Conservation (phyloP, 37 sponge, comb jelly and placozoan genomes). For the Trichoplax adhaerens region DNA sequence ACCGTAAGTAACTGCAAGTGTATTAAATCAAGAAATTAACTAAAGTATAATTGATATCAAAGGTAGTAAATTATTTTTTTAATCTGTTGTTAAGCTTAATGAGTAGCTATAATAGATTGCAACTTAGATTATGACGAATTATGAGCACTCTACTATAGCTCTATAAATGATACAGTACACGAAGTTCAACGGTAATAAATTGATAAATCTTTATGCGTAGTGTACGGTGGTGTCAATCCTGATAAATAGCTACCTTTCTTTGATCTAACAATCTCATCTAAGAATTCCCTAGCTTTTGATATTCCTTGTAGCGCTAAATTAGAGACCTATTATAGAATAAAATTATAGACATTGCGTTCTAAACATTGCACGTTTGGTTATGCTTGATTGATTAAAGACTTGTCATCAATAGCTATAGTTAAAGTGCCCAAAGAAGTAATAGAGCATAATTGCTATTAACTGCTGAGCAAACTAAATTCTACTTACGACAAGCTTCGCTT, state of each 20-base stretch:
- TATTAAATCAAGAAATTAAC: neutral
- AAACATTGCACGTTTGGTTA: too few species aligned
- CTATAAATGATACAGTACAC: too few species aligned
- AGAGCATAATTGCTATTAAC: neutral
- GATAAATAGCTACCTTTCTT: slow-evolving; percentile 18
- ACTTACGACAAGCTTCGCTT: neutral
- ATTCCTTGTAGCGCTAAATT: slow-evolving; percentile 20
- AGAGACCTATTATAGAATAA: slow-evolving; percentile 18
- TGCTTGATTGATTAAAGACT: too few species aligned
- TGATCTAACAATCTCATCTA: slow-evolving; percentile 29
- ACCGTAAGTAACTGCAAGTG: slow-evolving; percentile 62
- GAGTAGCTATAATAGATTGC: too few species aligned
- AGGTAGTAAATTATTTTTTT: too few species aligned
- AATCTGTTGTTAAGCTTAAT: too few species aligned
- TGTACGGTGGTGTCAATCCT: too few species aligned
- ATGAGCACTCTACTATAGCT: too few species aligned
- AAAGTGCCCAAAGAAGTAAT: neutral
- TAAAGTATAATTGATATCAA: neutral
- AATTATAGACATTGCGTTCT: neutral
- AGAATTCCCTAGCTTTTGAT: slow-evolving; percentile 23
- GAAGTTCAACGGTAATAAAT: too few species aligned
- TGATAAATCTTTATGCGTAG: too few species aligned
- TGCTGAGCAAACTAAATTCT: slow-evolving; percentile 24
- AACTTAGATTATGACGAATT: too few species aligned
- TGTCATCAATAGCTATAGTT: too few species aligned